Evolutionary conservation across 2,888 invertebrate genomes (phyloP).

Genomic region (Pedicia rivosa): DNA sequence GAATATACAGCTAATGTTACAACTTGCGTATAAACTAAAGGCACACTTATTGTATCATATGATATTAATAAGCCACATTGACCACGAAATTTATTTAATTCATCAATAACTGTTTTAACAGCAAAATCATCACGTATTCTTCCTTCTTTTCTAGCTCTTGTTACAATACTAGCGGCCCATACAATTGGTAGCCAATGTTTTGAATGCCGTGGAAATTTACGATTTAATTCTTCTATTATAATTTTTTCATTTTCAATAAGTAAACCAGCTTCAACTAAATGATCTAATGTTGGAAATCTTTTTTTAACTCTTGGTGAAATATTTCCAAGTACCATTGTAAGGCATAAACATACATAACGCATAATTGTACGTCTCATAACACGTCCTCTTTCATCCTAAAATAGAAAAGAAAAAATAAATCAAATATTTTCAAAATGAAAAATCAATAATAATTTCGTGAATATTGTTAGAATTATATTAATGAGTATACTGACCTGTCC

Average conservation of each 20-base stretch:
- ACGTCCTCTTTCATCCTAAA: slow-evolving; percentile 62
- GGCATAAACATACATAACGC: slow-evolving; percentile 68
- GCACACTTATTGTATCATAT: slow-evolving; percentile 61
- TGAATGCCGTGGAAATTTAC: slow-evolving; percentile 67
- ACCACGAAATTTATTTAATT: slow-evolving; percentile 69
- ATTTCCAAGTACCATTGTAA: slow-evolving; percentile 77
- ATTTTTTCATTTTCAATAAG: slow-evolving; percentile 64
- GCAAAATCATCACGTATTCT: slow-evolving; percentile 83
- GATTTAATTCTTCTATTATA: slow-evolving; percentile 62
- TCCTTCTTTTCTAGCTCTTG: slow-evolving; percentile 77
- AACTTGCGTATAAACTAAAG: slow-evolving; percentile 74
- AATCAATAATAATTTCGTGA: not conserved
- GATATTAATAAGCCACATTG: slow-evolving; percentile 60
- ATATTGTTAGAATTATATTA: not conserved
- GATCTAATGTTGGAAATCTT: slow-evolving; percentile 67
- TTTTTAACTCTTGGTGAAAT: slow-evolving; percentile 80
- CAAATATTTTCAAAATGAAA: slow-evolving; percentile 3
- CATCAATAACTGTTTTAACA: slow-evolving; percentile 78
- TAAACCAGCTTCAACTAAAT: slow-evolving; percentile 72
- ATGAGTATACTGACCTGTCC: slow-evolving; percentile 41
- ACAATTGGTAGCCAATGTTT: slow-evolving; percentile 86
- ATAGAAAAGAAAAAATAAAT: slow-evolving; percentile 9
- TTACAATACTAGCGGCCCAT: slow-evolving; percentile 83
- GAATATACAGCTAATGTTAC: slow-evolving; percentile 87
- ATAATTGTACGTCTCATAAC: slow-evolving; percentile 70